Evolutionary conservation across 2,113 vertebrate genomes (phyloP), one percentile per base, ranked within the genome.

Genomic region (Eonycteris spelaea): DNA sequence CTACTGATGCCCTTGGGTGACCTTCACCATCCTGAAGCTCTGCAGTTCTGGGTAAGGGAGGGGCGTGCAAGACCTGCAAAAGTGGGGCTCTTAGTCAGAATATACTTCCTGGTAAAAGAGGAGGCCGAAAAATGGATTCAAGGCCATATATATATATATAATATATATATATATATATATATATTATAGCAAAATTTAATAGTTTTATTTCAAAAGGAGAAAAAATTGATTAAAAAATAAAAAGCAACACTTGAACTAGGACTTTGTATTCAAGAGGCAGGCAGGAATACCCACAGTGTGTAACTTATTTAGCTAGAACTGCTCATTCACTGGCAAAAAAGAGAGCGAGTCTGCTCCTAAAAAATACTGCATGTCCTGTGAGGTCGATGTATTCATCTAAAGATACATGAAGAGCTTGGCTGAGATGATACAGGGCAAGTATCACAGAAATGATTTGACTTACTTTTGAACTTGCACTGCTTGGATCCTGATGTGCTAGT

Each of bases 61-160:
- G 94, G 95, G 89, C 18, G 80, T 97, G 95, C 97, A 96, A 98
- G 97, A 97, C 70, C 91, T 98, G 94, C 97, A 95, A 84, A 92
- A 30, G 74, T 40, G 95, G 97, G 95, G 89, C 95, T 94, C 98
- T 98, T 98, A 96, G 98, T 99, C 98, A 98, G 95, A 98, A 98
- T 98, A 98, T 98, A 98, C 98, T 98, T 99, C 97, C 98, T 98
- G 98, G 98, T 99, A 98, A 99, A 98, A 97, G 98, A 98, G 98
- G 99, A 99, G 99, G 99, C 98, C 97, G 90, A 97, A 98, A 99
- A 99, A 98, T 99, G 98, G 99, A 99, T 99, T 99, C 99, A 99
- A 99, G 99, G 99, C 98, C 94, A 78, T 77, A 95, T 45, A 90
- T 75, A 95, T 92, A 97, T 61, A 24, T 59, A 24, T 59, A 22